Base-by-base conservation (phyloP, 2,888 invertebrate genomes). In the Eristalis pertinax region DNA sequence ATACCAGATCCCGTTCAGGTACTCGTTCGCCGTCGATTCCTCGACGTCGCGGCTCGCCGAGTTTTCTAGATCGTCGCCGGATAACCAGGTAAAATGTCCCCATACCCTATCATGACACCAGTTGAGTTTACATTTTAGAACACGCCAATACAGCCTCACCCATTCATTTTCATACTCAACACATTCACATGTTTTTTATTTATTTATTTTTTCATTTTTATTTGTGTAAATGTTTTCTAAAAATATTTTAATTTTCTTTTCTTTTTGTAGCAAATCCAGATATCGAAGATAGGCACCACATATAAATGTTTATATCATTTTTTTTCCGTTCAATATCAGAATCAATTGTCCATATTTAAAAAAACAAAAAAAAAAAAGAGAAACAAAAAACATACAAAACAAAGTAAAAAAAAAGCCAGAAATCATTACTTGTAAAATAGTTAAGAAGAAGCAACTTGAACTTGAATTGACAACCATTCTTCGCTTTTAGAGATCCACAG, bases 11-110 rank as follows among this genome's bases (percentile, higher is more conserved):
- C 75, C 91, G 92, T 76, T 91, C 92, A 13, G 94, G 95, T 89
- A 96, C 96, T 80, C 94, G 96, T 86, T 97, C 97, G 84, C 97
- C 96, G n/a, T 98, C 98, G 83, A 98, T 98, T 92, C 98, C 98
- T 70, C 94, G 98, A 79, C 95, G 98, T 85, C 96, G 97, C 90
- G 98, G 98, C 62, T 98, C 98, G 79, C 99, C 99, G 24, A 98
- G 98, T 93, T 98, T 98, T 94, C 94, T 98, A 87, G 98, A 98
- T 93, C 95, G 98, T 90, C 95, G 99, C 82, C 95, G 99, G 90
- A 99, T 99, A 91, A 99, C 99, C 90, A 99, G 98, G 98, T 99
- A 96, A 93, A 89, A 4, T 50, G 19, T 50, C 19, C 50, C 50
- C 50, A 50, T 19, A 38, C 65, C 69, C n/a, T 41, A 35, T 80